These are phyloP conservation scores for Ichneumoninae sp. DNA, from an alignment of 2,888 invertebrate species.

Conservation along the genomic window DNA sequence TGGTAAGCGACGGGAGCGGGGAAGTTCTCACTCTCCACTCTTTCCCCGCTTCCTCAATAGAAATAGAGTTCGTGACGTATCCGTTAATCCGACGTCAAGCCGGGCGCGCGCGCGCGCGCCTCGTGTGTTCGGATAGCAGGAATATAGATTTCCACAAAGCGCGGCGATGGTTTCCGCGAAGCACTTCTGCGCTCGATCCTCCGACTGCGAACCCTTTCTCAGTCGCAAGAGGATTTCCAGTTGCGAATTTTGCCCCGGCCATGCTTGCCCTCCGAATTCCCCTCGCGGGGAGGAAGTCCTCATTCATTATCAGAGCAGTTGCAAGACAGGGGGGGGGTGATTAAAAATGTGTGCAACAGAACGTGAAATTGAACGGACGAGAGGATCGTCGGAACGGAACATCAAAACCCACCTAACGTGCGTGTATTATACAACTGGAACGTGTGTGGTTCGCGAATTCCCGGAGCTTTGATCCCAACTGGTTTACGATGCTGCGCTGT, in stretches of 20 bases:
- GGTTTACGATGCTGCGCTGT: neutral
- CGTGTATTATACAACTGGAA: neutral
- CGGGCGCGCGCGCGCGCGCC: constrained; percentile 15
- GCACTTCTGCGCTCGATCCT: neutral
- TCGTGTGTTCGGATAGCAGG: constrained; percentile 14
- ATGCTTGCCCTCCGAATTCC: neutral
- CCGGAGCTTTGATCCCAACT: neutral
- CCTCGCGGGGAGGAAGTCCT: constrained; percentile 9
- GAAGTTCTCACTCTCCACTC: neutral
- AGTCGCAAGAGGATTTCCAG: constrained; percentile 27
- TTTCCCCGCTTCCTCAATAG: constrained; percentile 55
- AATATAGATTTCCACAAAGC: constrained; percentile 53
- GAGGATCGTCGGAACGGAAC: constrained; percentile 8
- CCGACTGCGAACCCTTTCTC: constrained; percentile 16
- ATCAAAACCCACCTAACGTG: constrained; percentile 1
- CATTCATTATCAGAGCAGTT: constrained; percentile 63
- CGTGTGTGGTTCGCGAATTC: too few relatives aligned
- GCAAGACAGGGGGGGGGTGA: constrained; percentile 58
- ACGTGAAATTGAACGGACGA: constrained; percentile 68
- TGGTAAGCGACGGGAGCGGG: constrained; percentile 22
- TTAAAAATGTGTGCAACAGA: constrained; percentile 70
- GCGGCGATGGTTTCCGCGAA: constrained; percentile 8
- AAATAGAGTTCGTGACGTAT: constrained; percentile 62
- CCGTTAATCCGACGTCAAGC: constrained; percentile 61
- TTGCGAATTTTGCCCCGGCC: constrained; percentile 21